Percentiles rank a stretch among this genome's conserved stretches.
Conservation (phyloP, 2,797 vertebrate species). For the Acipenser oxyrinchus region DNA sequence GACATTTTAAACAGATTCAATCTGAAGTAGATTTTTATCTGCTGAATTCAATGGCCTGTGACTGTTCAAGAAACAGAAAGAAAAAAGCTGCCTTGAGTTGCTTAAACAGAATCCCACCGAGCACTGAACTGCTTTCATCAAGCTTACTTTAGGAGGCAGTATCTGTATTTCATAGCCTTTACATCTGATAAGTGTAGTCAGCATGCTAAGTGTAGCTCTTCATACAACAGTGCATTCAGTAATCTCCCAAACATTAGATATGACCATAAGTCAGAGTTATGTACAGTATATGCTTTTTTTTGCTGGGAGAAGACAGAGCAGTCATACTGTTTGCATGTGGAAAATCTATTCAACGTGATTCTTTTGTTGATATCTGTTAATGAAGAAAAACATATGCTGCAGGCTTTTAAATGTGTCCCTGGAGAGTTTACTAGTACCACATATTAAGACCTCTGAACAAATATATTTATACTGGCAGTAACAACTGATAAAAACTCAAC, state of each 20-base stretch:
- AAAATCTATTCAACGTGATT: neutral
- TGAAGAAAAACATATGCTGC: conserved; percentile 2
- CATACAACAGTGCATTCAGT: no score
- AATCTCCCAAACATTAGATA: no score
- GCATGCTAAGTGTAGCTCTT: no score
- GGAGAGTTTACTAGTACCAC: neutral
- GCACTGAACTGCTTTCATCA: no score
- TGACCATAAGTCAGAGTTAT: no score
- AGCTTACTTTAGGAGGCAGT: no score
- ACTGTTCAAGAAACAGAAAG: conserved; percentile 18
- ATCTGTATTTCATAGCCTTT: no score
- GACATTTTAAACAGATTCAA: conserved; percentile 16
- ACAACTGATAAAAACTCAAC: conserved; percentile 11
- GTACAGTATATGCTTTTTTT: no score
- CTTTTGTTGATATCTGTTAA: no score
- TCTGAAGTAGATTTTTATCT: conserved; percentile 17
- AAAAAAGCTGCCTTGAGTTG: neutral
- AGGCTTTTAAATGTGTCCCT: conserved; percentile 8
- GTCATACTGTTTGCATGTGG: conserved; percentile 1
- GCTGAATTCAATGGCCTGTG: conserved; percentile 16
- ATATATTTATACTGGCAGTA: conserved; percentile 13
- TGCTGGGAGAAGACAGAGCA: neutral
- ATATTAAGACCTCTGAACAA: neutral
- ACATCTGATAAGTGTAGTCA: no score
- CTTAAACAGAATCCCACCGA: no score